Evolutionary conservation across 1,140 invertebrate genomes (phyloP), one percentile per base, ranked within the genome.

Genomic region (Aphaenogaster rudis): DNA sequence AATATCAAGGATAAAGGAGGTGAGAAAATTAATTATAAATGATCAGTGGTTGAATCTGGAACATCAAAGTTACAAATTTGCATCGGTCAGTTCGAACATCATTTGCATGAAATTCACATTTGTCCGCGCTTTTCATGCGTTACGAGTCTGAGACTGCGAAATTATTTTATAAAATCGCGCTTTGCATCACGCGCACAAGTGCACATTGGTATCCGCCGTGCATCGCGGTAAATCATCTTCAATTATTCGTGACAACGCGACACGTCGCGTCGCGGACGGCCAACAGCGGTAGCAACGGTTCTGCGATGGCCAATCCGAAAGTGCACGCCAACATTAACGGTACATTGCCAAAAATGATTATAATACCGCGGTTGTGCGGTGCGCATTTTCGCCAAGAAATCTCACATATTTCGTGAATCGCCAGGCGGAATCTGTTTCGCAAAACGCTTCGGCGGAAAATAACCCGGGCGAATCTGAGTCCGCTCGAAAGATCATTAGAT

Each of bases 261-360:
- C 69, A 82, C 66, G 78, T 80, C 63, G 66, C 39, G 50, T 71
- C 39, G 21, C n/a, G 28, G 21, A 71, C 52, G 36, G 66, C 15
- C 36, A 21, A 59, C 50, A 33, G 79, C 66, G 52, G 45, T 17
- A 17, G 45, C 42, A 9, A 59, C 54, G 33, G 11, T 57, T 52
- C 28, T 8, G 39, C 67, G 52, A 28, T 71, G 21, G 50, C 28
- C 36, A 36, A 48, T 48, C 15, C 54, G 9, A 57, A 28, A 82
- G 66, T 42, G 67, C 42, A 74, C 36, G 79, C 42, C 80, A 82
- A 72, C 52, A 17, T 82, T 82, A 80, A 67, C 78, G 78, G 61
- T 67, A 28, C 66, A 82, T 72, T 82, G 79, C 79, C 79, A 82
- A 82, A 74, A 82, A 74, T 59, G 80, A 82, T 82, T 82, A 72